Base-by-base conservation (phyloP, 2,888 invertebrate species). In the Nomada ruficornis region DNA sequence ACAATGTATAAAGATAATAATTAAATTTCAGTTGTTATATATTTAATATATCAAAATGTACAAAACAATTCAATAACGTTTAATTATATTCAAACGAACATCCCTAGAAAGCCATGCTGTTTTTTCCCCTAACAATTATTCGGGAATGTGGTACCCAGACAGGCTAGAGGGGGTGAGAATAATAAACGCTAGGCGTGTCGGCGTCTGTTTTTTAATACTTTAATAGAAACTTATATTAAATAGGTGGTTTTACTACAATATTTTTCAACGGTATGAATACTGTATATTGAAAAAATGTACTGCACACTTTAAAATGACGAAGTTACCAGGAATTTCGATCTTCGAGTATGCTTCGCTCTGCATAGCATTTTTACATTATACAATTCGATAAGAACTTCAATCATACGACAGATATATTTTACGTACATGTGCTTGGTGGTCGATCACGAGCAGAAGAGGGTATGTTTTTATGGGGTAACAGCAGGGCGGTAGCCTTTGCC, bases 401-500 rank as follows among this genome's bases (percentile, higher is more conserved):
- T 29, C 36, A 42, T 47, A 60, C 67, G 10, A 63, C 59, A 59
- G 57, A 76, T 47, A 82, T 18, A 54, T 69, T 57, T 47, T 54
- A 77, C 78, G 85, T 80, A 85, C 81, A 89, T 85, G 88, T 86
- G 77, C 52, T 59, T 64, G 82, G 65, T 60, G 75, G 76, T 76
- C 18, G 13, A 47, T 59, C 67, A 83, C 79, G 75, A 59, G 73
- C 70, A 77, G 82, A 80, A 78, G 71, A 83, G 90, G 93, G 91
- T 89, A 93, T 92, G 93, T 85, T 90, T 86, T 87, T 92, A 90
- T 92, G 89, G 94, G 94, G 94, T 94, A 94, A 94, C 93, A 94
- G 94, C 91, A 94, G 94, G 91, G 94, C 94, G 89, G 93, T 94
- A 89, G 90, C 91, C 91, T 90, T 88, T 88, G 89, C 89, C 84